Evolutionary conservation across 2,888 invertebrate species (phyloP), one percentile per base, ranked within the genome.

Genomic region (Drosophila infuscata): DNA sequence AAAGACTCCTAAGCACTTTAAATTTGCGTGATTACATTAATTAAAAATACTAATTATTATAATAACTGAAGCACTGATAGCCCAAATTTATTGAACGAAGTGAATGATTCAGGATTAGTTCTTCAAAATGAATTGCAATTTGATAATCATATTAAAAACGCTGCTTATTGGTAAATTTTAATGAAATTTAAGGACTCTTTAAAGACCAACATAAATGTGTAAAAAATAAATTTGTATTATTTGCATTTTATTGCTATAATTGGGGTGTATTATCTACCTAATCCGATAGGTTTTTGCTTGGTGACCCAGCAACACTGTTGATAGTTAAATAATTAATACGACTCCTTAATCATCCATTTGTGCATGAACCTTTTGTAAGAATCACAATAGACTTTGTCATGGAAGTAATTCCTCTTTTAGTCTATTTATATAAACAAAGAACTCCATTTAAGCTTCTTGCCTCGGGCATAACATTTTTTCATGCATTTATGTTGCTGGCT

Each of bases 261-360:
- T 46, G 7, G 12, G 3, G 1, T 3, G 7, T 2, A 12, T 46
- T 46, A 15, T 25, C 15, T n/a, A 2, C 9, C 9, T 9, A 9
- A 9, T 41, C 1, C n/a, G 2, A n/a, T 41, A 0, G 38, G 9
- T 41, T 9, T 2, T 12, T 25, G 12, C 7, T 7, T 46, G 20
- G 46, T 0, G 20, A 7, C 20, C 9, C 11, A 41, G 4, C 2
- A 4, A 41, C 20, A 25, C 20, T 20, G 46, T 25, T 46, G 20
- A 0, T 20, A 7, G 7, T 20, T 12, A 7, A 43, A 43, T 43
- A 20, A 7, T 43, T 20, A 11, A 20, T 12, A 4, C 0, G 9
- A n/a, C 1, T n/a, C n/a, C 3, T 8, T 17, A n/a, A n/a, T n/a
- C 17, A 17, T 17, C n/a, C 0, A n/a, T 25, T 1, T 25, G 20